These are phyloP conservation scores for Polydrusus tereticollis DNA, from an alignment of 2,888 invertebrate genomes.

Conservation along the genomic window DNA sequence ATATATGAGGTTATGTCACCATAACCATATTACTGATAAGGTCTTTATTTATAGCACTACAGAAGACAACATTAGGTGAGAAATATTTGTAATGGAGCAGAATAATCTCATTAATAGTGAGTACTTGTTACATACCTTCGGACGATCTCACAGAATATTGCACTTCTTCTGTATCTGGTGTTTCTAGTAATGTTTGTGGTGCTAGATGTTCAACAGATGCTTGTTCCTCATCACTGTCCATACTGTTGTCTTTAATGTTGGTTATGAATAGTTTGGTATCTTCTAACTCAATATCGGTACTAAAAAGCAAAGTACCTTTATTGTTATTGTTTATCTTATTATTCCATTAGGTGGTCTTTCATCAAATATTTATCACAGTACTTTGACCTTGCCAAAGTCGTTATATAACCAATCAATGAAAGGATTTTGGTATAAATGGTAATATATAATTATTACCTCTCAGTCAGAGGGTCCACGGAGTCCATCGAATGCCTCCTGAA, in stretches of 20 bases:
- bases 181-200: slow-evolving; percentile 71
- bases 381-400: slow-evolving; percentile 53
- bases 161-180: slow-evolving; percentile 66
- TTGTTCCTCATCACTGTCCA: slow-evolving; percentile 69
- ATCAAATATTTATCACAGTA: slow-evolving; percentile 40
- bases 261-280: slow-evolving; percentile 61
- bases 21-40: too few species aligned
- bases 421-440: background rate
- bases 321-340: slow-evolving; percentile 51
- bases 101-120: background rate
- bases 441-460: slow-evolving; percentile 69
- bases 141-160: slow-evolving; percentile 67
- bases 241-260: slow-evolving; percentile 56
- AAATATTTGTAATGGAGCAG: too few species aligned
- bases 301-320: slow-evolving; percentile 28
- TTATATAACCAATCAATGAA: slow-evolving; percentile 51
- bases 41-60: too few species aligned
- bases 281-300: slow-evolving; percentile 56
- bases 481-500: slow-evolving; percentile 66
- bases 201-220: slow-evolving; percentile 70
- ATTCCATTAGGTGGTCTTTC: slow-evolving; percentile 46
- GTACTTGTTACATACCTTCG: slow-evolving; percentile 61
- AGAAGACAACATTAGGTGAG: too few species aligned
- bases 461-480: slow-evolving; percentile 74
- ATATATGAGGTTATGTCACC: too few species aligned